A percentile compares a stretch with the other conserved stretches of the same genome.
phyloP scores from a whole-genome alignment of 1,140 invertebrate genomes.

The Spodoptera litura region DNA sequence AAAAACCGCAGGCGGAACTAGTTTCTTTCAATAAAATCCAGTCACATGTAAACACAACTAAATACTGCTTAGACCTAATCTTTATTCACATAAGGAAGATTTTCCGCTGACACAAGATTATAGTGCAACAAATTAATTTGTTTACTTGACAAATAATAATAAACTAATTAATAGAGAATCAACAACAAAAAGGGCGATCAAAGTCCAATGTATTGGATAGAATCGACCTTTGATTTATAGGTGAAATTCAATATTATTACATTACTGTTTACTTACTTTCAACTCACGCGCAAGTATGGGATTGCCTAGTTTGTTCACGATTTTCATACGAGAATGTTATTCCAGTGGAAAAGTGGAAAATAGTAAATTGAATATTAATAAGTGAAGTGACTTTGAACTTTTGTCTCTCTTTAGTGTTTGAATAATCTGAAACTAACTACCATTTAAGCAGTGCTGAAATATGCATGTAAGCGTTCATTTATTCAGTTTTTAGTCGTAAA shows the following conservation, averaged over 20 bases:
- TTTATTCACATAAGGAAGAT: neutral
- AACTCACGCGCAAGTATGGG: neutral
- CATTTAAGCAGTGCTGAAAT: too few species aligned
- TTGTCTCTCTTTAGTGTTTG: too few species aligned
- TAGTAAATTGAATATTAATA: too few species aligned
- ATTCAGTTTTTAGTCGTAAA: too few species aligned
- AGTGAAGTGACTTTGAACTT: too few species aligned
- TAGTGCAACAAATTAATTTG: neutral
- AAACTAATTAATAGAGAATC: constrained; percentile 6
- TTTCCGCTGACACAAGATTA: neutral
- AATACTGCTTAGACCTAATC: too few species aligned
- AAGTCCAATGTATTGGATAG: neutral
- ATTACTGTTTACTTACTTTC: constrained; percentile 3
- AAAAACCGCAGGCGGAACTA: too few species aligned
- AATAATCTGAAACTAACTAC: too few species aligned
- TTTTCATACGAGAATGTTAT: neutral
- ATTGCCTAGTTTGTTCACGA: neutral
- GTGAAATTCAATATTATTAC: constrained; percentile 2
- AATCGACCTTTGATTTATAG: constrained; percentile 26
- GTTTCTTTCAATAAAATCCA: too few species aligned
- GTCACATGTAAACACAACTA: too few species aligned
- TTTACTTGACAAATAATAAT: neutral
- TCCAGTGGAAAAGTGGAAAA: too few species aligned
- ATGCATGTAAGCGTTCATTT: too few species aligned
- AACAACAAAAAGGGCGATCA: neutral